Evolutionary conservation across 2,113 vertebrate genomes (phyloP).

Genomic region (Enhydra lutris): DNA sequence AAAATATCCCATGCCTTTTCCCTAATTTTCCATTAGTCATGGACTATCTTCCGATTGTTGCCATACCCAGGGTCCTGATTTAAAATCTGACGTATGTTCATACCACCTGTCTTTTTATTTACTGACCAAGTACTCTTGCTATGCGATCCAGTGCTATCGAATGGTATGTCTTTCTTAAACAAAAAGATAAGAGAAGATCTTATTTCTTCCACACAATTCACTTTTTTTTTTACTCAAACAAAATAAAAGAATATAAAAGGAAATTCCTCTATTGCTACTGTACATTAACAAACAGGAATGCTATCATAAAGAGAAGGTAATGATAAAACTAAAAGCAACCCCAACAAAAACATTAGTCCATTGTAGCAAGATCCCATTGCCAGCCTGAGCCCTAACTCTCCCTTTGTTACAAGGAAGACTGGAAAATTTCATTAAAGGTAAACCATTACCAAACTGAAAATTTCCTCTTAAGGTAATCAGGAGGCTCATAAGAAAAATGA

Average conservation of each 20-base stretch:
- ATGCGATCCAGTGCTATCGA: background rate
- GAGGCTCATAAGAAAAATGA: background rate
- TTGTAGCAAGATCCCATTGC: accelerated
- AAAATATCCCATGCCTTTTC: background rate
- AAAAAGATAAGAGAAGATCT: background rate
- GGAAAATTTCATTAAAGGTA: background rate
- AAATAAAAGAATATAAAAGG: background rate
- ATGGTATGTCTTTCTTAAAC: background rate
- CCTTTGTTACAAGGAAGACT: background rate
- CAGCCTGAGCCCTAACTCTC: background rate
- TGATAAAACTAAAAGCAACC: background rate
- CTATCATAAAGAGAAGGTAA: background rate
- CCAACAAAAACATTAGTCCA: accelerated
- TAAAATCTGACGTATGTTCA: background rate
- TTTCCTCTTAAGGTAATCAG: background rate
- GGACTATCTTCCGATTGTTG: background rate
- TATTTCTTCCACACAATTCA: background rate
- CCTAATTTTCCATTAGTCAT: background rate
- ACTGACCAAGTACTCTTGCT: background rate
- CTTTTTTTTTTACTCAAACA: background rate
- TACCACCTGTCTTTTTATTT: background rate
- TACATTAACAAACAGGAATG: background rate
- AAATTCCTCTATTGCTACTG: too few relatives aligned
- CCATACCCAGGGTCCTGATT: background rate
- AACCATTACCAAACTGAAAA: background rate